phyloP scores from a whole-genome alignment of 2,113 vertebrate species.

The Heterocephalus glaber region DNA sequence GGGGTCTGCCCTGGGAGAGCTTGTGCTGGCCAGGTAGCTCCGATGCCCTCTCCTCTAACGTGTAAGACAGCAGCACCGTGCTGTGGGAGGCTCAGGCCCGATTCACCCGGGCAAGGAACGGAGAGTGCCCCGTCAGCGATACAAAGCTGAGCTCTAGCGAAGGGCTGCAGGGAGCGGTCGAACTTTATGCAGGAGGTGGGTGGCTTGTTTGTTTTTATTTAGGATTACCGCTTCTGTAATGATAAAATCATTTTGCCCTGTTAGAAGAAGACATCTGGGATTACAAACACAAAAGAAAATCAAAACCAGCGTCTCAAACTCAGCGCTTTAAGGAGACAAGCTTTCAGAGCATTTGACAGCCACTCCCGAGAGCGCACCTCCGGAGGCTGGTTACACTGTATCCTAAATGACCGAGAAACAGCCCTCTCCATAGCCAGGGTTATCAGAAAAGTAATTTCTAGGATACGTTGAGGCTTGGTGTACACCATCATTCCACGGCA shows the following conservation, averaged over 20 bases:
- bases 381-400: neutral
- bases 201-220: neutral
- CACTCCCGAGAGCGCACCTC: neutral
- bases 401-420: slow-evolving; percentile 73
- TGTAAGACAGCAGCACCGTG: too few relatives aligned
- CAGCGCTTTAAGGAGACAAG: neutral
- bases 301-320: neutral
- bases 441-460: slow-evolving; percentile 81
- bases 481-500: slow-evolving; percentile 73
- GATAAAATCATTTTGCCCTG: neutral
- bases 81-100: neutral
- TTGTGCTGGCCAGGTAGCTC: neutral
- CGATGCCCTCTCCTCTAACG: neutral
- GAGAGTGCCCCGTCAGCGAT: neutral
- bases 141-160: neutral
- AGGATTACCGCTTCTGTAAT: neutral
- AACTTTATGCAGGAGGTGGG: neutral
- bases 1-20: neutral
- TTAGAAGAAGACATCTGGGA: neutral
- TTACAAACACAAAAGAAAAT: neutral
- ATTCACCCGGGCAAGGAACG: neutral
- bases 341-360: neutral
- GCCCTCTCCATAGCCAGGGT: slow-evolving; percentile 57
- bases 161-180: neutral
- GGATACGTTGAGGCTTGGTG: slow-evolving; percentile 67